Percentiles rank a stretch among this genome's conserved stretches.
These are phyloP conservation scores for Clanis bilineata DNA, from an alignment of 2,888 invertebrate species.

Conservation along the genomic window DNA sequence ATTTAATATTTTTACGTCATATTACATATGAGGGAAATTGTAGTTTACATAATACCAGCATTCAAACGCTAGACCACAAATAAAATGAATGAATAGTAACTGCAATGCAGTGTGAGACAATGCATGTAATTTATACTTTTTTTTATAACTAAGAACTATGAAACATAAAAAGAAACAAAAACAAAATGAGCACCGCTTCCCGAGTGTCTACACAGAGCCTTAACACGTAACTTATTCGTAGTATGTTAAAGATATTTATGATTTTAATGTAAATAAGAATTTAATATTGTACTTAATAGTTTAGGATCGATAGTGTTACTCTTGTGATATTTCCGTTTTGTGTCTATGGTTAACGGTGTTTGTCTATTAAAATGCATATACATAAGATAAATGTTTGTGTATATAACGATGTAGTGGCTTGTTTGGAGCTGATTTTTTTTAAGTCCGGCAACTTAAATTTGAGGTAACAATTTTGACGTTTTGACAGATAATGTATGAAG, in stretches of 20 bases:
- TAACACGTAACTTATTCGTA: conserved; percentile 67
- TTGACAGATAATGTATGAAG: too few species aligned
- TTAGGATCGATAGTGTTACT: conserved; percentile 53
- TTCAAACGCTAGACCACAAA: not conserved
- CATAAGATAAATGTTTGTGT: not conserved
- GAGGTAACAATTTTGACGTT: too few species aligned
- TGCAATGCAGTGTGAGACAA: conserved; percentile 50
- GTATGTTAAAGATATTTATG: conserved; percentile 60
- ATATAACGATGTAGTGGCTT: not conserved
- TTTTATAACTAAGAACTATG: not conserved
- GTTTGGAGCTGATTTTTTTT: too few species aligned
- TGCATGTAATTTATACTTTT: conserved; percentile 32
- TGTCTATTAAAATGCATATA: not conserved
- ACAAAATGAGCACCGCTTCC: conserved; percentile 47
- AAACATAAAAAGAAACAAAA: conserved; percentile 24
- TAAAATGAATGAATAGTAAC: conserved; percentile 38
- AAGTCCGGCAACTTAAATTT: too few species aligned
- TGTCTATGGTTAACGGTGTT: not conserved
- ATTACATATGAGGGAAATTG: not conserved
- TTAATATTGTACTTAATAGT: conserved; percentile 75
- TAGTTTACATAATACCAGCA: not conserved
- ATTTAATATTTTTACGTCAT: not conserved
- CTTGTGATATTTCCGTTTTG: conserved; percentile 14
- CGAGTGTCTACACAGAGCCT: conserved; percentile 52
- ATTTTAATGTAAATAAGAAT: conserved; percentile 71